Percentiles rank a stretch among this genome's conserved stretches.
Conservation (phyloP, 2,797 vertebrate genomes). For the Brachyalestes nurse region DNA sequence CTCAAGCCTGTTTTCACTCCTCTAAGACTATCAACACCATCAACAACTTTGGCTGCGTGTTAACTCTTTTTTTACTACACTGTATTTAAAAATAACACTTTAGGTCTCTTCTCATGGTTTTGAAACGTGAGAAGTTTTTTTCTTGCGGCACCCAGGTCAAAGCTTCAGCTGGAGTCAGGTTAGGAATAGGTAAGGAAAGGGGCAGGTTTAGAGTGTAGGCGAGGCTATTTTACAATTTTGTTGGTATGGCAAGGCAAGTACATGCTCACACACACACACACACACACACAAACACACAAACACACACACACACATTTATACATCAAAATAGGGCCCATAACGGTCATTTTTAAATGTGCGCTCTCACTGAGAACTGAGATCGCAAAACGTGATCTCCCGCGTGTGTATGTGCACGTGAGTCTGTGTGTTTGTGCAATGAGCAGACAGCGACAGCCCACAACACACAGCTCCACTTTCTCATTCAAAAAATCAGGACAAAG, state of each 20-base stretch:
- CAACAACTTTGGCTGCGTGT: too few relatives aligned
- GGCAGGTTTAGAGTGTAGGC: too few relatives aligned
- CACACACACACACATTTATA: not conserved
- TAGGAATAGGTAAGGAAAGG: too few relatives aligned
- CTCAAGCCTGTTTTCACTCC: not conserved
- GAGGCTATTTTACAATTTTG: too few relatives aligned
- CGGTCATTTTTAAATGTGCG: not conserved
- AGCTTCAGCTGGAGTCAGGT: too few relatives aligned
- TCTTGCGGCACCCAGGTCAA: too few relatives aligned
- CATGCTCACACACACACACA: not conserved
- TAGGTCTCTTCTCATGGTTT: not conserved
- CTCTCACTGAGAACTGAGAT: conserved; percentile 14
- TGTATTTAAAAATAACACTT: not conserved
- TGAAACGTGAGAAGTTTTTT: not conserved
- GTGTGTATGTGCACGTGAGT: not conserved
- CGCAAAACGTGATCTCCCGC: not conserved
- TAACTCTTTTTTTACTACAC: too few relatives aligned
- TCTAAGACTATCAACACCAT: not conserved
- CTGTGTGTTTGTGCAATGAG: conserved; percentile 1
- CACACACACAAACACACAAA: not conserved
- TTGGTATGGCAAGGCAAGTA: too few relatives aligned
- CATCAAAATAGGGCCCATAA: not conserved
- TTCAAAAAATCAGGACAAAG: too few relatives aligned
- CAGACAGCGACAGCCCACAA: too few relatives aligned
- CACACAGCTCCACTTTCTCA: too few relatives aligned